Evolutionary conservation across 2,888 invertebrate genomes (phyloP).

Genomic region (Lamellibrachia satsuma): DNA sequence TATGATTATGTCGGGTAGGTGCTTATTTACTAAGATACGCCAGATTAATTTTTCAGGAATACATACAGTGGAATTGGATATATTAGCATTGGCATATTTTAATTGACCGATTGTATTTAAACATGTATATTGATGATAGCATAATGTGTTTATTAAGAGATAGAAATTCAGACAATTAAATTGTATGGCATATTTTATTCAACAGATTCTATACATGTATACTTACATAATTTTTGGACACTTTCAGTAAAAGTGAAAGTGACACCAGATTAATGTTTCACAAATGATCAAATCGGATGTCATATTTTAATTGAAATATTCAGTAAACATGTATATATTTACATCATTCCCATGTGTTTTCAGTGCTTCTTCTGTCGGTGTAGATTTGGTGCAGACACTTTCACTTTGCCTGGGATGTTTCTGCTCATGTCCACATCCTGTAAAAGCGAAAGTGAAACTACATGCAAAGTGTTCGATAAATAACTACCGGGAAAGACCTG

Average conservation of each 20-base stretch:
- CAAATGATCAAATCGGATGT: background rate
- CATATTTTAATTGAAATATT: background rate
- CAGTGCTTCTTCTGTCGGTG: conserved; percentile 34
- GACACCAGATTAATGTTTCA: background rate
- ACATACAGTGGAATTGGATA: background rate
- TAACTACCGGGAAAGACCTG: no score
- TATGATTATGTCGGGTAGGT: background rate
- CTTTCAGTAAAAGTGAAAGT: background rate
- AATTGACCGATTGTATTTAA: background rate
- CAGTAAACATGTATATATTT: background rate
- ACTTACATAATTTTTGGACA: background rate
- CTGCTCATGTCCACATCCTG: conserved; percentile 87
- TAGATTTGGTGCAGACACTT: conserved; percentile 78
- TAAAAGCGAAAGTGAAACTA: conserved; percentile 7
- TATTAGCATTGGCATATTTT: background rate
- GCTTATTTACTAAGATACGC: background rate
- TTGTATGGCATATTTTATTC: background rate
- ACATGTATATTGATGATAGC: background rate
- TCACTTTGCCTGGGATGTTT: conserved; percentile 97
- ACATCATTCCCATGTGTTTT: background rate
- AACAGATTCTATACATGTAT: background rate
- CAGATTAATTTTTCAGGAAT: background rate
- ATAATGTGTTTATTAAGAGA: background rate
- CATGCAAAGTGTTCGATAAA: background rate
- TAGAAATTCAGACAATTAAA: background rate